Base-by-base conservation (phyloP, 2,113 vertebrate genomes). In the Vulpes lagopus region DNA sequence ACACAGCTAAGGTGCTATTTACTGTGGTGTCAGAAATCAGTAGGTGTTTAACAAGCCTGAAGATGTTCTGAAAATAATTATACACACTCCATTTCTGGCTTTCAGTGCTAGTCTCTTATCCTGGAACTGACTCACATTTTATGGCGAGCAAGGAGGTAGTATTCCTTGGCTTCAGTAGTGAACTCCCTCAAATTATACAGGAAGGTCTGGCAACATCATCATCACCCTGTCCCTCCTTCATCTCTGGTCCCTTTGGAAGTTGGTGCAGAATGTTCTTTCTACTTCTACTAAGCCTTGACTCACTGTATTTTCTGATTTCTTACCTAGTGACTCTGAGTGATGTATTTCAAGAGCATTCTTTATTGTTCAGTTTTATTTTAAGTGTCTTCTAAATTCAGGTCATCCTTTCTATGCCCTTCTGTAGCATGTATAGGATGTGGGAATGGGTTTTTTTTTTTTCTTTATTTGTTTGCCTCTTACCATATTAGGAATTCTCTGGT, bases 21-120 rank as follows among this genome's bases (percentile, higher is more conserved):
- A 35, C 76, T n/a, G 92, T 97, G 25, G 80, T 97, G 98, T 98
- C 97, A 97, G 97, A 93, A 93, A 98, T 96, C 97, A 97, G 96
- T 86, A 81, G 94, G 89, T 97, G 59, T 97, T 92, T 95, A 62
- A 87, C 69, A 96, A 97, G 91, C 90, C 55, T 92, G 93, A 94
- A 11, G 96, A 27, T 95, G 86, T 94, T 94, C 91, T 95, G 93
- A 91, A 90, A 27, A 85, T 88, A 88, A 60, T 95, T 95, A 95
- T 20, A 22, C 19, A 32, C 0, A 4, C 55, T 82, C 10, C 62
- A 80, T 95, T 96, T 74, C 49, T 85, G 82, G n/a, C 60, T 55
- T 81, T 76, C 11, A 14, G 9, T 25, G 38, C 87, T 64, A 1
- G 3, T 73, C 35, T 78, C 17, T 76, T 49, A 38, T 11, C 17